Base-by-base conservation (phyloP, 2,888 invertebrate species). In the Agapetus fuscipes region DNA sequence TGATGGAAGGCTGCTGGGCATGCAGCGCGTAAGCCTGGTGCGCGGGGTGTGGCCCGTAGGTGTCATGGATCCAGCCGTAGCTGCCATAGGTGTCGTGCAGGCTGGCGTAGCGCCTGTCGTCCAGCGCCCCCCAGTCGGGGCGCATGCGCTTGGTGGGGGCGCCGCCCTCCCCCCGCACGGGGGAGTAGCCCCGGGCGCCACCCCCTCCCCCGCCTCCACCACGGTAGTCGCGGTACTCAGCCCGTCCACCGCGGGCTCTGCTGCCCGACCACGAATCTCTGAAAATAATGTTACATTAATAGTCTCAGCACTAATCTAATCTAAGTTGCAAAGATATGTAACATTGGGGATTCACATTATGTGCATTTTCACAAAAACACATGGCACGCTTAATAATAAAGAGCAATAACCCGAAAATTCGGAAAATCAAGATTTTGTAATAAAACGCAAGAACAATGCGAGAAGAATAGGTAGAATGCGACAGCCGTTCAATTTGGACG, bases 81-180 rank as follows among this genome's bases (percentile, higher is more conserved):
- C 74, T 66, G 0, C 69, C 69, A 53, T 69, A 70, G 0, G 66
- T 59, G 46, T 70, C 68, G 57, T 69, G 69, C 5, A 66, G 66
- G 6, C 24, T 30, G 15, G 69, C 68, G 62, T 66, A 68, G 59
- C 67, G 61, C 48, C 67, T 55, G 7, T 69, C 68, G 45, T 69
- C 69, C 30, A 66, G 55, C 2, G 66, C 78, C 46, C 76, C 79
- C 87, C 83, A 83, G 43, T 83, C 83, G 11, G 69, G 66, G 34
- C 88, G 68, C 61, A 86, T 80, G 38, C 87, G 71, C 55, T 88
- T 88, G 50, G 78, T 73, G 5, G 86, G 85, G 3, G 87, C 85
- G 49, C 76, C 73, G 48, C 82, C 74, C 50, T 85, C 83, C 11
- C 79, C 80, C 53, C 86, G 71, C 14, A 82, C 79, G 1, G 86